Percentiles rank a stretch among this genome's conserved stretches.
Evolutionary conservation across 2,797 vertebrate species (phyloP).

Genomic region (Brotula barbata): DNA sequence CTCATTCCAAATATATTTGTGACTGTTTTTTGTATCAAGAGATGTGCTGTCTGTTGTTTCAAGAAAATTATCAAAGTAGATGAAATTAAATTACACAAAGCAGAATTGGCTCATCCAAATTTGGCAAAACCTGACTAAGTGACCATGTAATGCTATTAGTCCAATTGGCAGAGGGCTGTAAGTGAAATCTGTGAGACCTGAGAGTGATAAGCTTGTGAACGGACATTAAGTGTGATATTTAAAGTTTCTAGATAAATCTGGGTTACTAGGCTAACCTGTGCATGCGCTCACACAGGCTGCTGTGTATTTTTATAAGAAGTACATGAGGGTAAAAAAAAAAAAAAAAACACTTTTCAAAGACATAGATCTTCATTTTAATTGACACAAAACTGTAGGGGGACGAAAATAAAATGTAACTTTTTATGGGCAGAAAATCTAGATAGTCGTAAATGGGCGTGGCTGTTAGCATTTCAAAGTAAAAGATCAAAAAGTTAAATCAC

Average conservation of each 20-base stretch:
- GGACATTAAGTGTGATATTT: background rate
- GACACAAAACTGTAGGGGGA: too few relatives aligned
- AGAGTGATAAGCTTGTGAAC: conserved; percentile 1
- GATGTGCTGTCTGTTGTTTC: background rate
- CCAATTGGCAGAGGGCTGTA: background rate
- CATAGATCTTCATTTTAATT: too few relatives aligned
- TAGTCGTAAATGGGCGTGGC: too few relatives aligned
- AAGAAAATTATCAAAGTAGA: background rate
- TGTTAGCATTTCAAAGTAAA: too few relatives aligned
- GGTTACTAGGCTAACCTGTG: background rate
- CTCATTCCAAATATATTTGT: background rate
- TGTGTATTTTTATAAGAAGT: background rate
- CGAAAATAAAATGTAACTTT: too few relatives aligned
- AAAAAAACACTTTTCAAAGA: too few relatives aligned
- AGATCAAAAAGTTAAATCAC: too few relatives aligned
- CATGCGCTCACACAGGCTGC: background rate
- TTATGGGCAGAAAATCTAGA: too few relatives aligned
- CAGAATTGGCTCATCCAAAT: background rate
- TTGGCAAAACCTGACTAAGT: background rate
- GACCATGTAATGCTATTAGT: background rate
- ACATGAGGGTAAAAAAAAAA: background rate
- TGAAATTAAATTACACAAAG: background rate
- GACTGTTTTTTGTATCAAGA: too few relatives aligned
- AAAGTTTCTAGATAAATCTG: background rate
- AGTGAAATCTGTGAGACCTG: conserved; percentile 9